These are phyloP conservation scores for Agelas oroides DNA, from an alignment of 37 sponge, comb jelly and placozoan species.

Conservation along the genomic window DNA sequence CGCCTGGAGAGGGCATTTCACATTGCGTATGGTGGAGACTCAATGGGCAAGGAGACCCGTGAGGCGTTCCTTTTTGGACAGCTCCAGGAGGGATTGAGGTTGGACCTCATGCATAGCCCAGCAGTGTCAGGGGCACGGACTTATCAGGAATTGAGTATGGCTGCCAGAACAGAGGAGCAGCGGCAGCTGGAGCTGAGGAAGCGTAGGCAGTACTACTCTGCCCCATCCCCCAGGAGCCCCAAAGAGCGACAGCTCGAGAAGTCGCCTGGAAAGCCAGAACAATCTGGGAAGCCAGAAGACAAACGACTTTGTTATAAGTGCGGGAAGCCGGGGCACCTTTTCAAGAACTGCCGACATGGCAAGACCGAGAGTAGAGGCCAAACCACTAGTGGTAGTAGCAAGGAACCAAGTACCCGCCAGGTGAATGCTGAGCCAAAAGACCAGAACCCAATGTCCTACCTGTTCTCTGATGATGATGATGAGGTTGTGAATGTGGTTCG, in stretches of 20 bases:
- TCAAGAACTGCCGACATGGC: slow-evolving; percentile 23
- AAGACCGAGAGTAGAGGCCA: not conserved
- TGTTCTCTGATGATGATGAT: slow-evolving; percentile 32
- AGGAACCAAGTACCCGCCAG: no score
- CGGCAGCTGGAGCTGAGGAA: slow-evolving; percentile 17
- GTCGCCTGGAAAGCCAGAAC: not conserved
- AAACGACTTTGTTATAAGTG: slow-evolving; percentile 50
- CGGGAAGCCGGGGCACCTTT: slow-evolving; percentile 37
- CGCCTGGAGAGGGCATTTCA: slow-evolving; percentile 39
- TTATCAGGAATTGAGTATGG: slow-evolving; percentile 42
- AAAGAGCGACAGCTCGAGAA: not conserved
- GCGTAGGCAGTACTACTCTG: slow-evolving; percentile 27
- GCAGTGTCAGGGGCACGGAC: slow-evolving; percentile 53
- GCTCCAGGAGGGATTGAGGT: slow-evolving; percentile 50
- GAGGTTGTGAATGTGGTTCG: slow-evolving; percentile 18
- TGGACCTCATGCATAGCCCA: slow-evolving; percentile 33
- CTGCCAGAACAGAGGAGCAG: slow-evolving; percentile 55
- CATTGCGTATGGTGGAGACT: slow-evolving; percentile 45
- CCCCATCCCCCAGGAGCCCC: slow-evolving; percentile 7
- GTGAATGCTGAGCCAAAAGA: no score
- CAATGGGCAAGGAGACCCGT: slow-evolving; percentile 16
- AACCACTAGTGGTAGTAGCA: no score
- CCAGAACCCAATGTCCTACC: not conserved
- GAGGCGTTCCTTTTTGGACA: slow-evolving; percentile 43
- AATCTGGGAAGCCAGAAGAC: not conserved